Evolutionary conservation across 2,113 vertebrate genomes (phyloP), one percentile per base, ranked within the genome.

Genomic region (Gnathonemus longibarbis): DNA sequence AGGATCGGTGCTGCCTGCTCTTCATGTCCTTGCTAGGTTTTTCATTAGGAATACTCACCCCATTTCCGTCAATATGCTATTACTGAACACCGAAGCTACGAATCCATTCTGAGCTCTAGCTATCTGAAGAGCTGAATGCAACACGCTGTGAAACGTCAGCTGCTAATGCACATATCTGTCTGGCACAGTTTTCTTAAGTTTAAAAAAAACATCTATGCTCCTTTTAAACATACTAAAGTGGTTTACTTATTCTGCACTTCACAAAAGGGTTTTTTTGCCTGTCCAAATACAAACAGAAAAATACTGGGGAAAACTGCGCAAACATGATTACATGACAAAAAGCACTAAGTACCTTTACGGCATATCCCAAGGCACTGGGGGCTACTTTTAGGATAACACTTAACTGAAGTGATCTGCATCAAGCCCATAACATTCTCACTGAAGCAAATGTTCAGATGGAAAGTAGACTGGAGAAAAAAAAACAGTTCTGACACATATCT

Each of bases 401-500:
- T 58, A 92, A 92, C 91, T 21, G 27, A 27, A 56, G 39, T 21
- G n/a, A 86, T 50, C 39, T 66, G 5, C 21, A 90, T 77, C 27
- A 49, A 88, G 21, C 31, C 49, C 10, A 58, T 31, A 90, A 21
- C 15, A 45, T n/a, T 58, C 35, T 45, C 46, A 58, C 70, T 77
- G 50, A 66, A 49, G 52, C 70, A 50, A 74, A 88, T 90, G 70
- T 84, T 88, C 66, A 84, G 45, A n/a, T 17, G 62, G n/a, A 70
- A 74, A 24, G 5, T 35, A 13, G 48, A 70, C 89, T 91, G 84
- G 77, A 87, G 89, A 42, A 85, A 53, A 90, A 91, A 91, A 88
- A 89, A 50, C 86, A 66, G 90, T 84, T 90, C 91, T 89, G 74
- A n/a, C 58, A 85, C 86, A 83, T 89, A 50, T 58, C 80, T 92